phyloP scores from a whole-genome alignment of 2,797 vertebrate species.

The Coregonus sp. region DNA sequence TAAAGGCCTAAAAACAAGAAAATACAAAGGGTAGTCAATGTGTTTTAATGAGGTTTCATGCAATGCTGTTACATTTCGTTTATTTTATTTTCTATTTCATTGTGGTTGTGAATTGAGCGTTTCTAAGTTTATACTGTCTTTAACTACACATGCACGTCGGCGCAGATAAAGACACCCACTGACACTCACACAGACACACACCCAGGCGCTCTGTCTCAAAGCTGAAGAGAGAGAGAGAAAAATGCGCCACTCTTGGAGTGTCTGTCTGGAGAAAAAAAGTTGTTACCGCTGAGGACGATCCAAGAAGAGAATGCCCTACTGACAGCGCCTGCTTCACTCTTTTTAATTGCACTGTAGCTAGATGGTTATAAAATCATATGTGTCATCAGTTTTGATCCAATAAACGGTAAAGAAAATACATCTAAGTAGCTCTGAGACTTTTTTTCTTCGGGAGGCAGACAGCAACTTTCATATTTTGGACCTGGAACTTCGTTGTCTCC shows the following conservation, averaged over 20 bases:
- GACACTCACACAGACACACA: conserved; percentile 44
- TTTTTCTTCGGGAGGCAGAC: conserved; percentile 33
- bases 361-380: conserved; percentile 67
- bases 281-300: conserved; percentile 68
- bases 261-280: conserved; percentile 72
- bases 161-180: conserved; percentile 16
- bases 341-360: conserved; percentile 59
- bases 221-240: conserved; percentile 69
- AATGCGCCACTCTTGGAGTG: conserved; percentile 74
- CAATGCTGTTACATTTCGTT: not conserved
- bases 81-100: conserved; percentile 25
- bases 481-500: conserved; percentile 44
- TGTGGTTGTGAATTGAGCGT: conserved; percentile 65
- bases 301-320: conserved; percentile 55
- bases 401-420: conserved; percentile 42
- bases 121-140: conserved; percentile 54
- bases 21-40: not conserved
- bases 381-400: conserved; percentile 77
- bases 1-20: not conserved
- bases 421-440: conserved; percentile 20
- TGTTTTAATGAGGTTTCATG: not conserved
- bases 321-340: conserved; percentile 57
- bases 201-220: conserved; percentile 65
- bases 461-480: conserved; percentile 53
- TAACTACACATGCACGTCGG: conserved; percentile 37